Base-by-base conservation (phyloP, 2,797 vertebrate genomes). In the Pseudocheirus occidentalis region DNA sequence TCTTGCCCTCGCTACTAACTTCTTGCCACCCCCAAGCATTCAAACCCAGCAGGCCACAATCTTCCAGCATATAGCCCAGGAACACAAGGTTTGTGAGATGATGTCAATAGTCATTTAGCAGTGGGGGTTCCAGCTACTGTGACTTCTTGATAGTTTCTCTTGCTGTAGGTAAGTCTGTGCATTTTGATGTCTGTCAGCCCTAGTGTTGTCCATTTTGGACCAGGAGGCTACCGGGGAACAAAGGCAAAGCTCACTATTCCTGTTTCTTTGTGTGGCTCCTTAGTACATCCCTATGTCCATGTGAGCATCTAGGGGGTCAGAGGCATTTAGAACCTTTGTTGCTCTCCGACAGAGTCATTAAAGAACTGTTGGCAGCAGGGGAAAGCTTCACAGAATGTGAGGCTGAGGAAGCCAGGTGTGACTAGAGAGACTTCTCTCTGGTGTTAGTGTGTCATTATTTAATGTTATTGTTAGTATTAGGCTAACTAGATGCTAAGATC, bases 171-270 rank as follows among this genome's bases (percentile, higher is more conserved):
- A 87, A 46, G 87, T 91, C 52, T 28, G n/a, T 55, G 24, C 57
- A 90, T 81, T 89, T 94, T 5, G 3, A 11, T 2, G n/a, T 95
- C 50, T 89, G 12, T 73, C 66, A 56, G 21, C 24, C 46, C 13
- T 92, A n/a, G 50, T 5, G 0, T 1, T 87, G 66, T 54, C 54
- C 93, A 50, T 96, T 95, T 97, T 96, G 94, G 91, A 96, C 93
- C 29, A 52, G 27, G 95, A 73, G 73, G 66, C 18, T 46, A 27
- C 40, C 3, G 5, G 40, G 53, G 5, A 29, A 91, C 96, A 95
- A 95, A 81, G 34, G 3, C 95, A 10, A 87, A 87, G 21, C 94
- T 95, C n/a, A 90, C 57, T 90, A 28, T 95, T 92, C 87, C 14
- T 55, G 94, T 96, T 95, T 90, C 95, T 96, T 18, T 92, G 87